These are phyloP conservation scores for Metallyticus violacea DNA, from an alignment of 2,888 invertebrate genomes.

Conservation along the genomic window DNA sequence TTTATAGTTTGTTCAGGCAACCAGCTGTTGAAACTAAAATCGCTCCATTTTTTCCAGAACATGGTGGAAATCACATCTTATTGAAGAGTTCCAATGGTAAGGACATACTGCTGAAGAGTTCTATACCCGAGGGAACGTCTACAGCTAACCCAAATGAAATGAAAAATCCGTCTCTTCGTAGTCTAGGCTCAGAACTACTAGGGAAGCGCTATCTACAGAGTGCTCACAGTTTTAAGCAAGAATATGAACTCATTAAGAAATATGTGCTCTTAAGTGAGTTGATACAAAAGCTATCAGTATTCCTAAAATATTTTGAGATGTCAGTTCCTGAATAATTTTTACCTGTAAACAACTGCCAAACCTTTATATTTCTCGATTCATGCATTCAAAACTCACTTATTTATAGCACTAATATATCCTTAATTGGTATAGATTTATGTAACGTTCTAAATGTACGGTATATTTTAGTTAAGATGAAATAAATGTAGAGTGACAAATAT, in stretches of 20 bases:
- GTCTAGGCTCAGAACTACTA: not conserved
- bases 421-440: too few relatives aligned
- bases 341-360: too few relatives aligned
- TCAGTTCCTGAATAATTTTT: not conserved
- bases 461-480: too few relatives aligned
- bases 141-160: not conserved
- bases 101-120: not conserved
- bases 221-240: not conserved
- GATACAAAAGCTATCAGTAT: not conserved
- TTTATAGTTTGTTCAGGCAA: not conserved
- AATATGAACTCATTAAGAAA: not conserved
- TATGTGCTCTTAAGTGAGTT: not conserved
- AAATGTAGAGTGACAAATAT: too few relatives aligned
- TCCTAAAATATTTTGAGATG: not conserved
- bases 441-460: too few relatives aligned
- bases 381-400: too few relatives aligned
- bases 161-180: not conserved
- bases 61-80: not conserved
- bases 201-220: not conserved
- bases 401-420: too few relatives aligned
- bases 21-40: not conserved
- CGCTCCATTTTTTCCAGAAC: not conserved
- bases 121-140: not conserved
- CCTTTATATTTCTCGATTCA: too few relatives aligned
- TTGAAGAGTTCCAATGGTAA: not conserved